Percentiles rank a stretch among this genome's conserved stretches.
Evolutionary conservation across 2,888 invertebrate species (phyloP).

Genomic region (Stenoptilia bipunctidactyla): DNA sequence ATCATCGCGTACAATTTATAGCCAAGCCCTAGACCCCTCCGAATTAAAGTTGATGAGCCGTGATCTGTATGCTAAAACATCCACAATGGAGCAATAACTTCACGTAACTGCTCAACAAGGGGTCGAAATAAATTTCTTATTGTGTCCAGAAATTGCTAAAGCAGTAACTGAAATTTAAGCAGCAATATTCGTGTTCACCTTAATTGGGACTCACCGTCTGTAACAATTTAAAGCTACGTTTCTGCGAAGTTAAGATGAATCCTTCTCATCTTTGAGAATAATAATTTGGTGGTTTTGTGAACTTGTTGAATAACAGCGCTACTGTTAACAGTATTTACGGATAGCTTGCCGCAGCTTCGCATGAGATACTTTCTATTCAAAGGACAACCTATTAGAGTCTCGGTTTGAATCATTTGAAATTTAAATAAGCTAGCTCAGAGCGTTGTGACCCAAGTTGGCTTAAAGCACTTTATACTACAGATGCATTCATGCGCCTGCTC

Average conservation of each 20-base stretch:
- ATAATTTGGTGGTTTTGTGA: background rate
- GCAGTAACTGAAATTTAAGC: background rate
- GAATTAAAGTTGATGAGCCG: conserved; percentile 63
- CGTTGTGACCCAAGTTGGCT: conserved; percentile 21
- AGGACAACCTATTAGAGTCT: conserved; percentile 20
- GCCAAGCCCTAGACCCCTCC: conserved; percentile 33
- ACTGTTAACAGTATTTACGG: background rate
- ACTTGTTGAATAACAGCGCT: background rate
- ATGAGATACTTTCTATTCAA: conserved; percentile 25
- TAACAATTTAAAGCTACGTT: too few species aligned
- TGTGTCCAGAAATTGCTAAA: background rate
- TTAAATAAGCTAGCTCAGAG: conserved; percentile 31
- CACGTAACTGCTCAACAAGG: conserved; percentile 25
- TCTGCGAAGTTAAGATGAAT: too few species aligned
- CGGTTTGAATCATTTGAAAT: conserved; percentile 39
- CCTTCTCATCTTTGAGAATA: too few species aligned
- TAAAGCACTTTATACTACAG: conserved; percentile 5
- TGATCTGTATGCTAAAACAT: conserved; percentile 58
- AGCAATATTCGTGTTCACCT: too few species aligned
- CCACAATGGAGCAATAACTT: conserved; percentile 50
- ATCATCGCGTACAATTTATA: conserved; percentile 57
- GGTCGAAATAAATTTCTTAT: background rate
- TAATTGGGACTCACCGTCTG: too few species aligned
- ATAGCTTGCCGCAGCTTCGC: conserved; percentile 2
- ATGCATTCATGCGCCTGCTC: background rate